Evolutionary conservation across 2,113 vertebrate genomes (phyloP), one percentile per base, ranked within the genome.

Genomic region (Perca fluviatilis): DNA sequence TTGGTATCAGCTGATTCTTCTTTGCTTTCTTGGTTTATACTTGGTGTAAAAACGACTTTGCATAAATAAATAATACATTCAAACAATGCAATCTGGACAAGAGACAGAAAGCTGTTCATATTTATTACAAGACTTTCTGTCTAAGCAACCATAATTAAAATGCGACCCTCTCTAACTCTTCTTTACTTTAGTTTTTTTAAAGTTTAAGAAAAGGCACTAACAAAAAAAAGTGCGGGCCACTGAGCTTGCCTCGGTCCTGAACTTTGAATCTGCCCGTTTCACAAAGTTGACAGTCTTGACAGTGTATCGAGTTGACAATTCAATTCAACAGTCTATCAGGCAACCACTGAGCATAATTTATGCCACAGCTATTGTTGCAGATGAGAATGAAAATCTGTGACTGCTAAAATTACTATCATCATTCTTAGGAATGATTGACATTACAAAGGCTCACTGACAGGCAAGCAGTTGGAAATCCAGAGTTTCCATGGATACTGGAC

Each of bases 401-500:
- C 71, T 74, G 58, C 79, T 70, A 51, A 76, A 88, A 88, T 85
- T 70, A 81, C 64, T 62, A 27, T 80, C 36, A 75, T 80, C 62
- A 65, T 71, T 79, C 58, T 43, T 1, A 25, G 36, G 54, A 76
- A 72, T 89, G 84, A 89, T 57, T 88, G 86, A 84, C 88, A 65
- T 65, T 43, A 65, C 75, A 90, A 82, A 92, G 78, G 49, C 79
- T 74, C 70, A 4, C 25, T 62, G 77, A 88, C 75, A 84, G 65
- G 63, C 13, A 33, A 63, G 64, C 40, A 30, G 69, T 63, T 65
- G 65, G 80, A 87, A 83, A 91, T 72, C 64, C 23, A 12, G 51
- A 71, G 82, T 86, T 87, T 78, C 61, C 72, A 78, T 83, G 79
- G 82, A 90, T 85, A 90, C 86, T 79, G 77, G 74, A 86, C 77